Percentiles rank a stretch among this genome's conserved stretches.
Evolutionary conservation across 2,888 invertebrate genomes (phyloP).

Genomic region (Torymus tubicola): DNA sequence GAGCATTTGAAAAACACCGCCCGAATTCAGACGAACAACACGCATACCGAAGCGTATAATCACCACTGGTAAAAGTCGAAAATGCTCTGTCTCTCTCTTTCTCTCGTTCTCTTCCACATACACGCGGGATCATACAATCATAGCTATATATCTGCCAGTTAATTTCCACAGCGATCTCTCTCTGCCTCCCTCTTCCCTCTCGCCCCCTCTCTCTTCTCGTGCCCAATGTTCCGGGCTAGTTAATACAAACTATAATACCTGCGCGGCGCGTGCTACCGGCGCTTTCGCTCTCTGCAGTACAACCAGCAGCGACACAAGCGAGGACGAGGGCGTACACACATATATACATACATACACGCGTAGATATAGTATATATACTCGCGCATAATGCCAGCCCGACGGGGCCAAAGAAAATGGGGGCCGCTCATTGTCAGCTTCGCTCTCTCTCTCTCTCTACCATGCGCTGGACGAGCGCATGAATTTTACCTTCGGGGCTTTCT

Average conservation of each 20-base stretch:
- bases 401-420: conserved; percentile 53
- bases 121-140: conserved; percentile 6
- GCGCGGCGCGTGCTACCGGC: not conserved
- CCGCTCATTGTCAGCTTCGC: conserved; percentile 34
- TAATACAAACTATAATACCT: conserved; percentile 53
- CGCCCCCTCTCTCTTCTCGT: not conserved
- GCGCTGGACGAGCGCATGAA: conserved; percentile 4
- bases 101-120: too few species aligned
- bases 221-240: conserved; percentile 46
- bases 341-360: too few species aligned
- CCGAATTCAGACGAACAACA: too few species aligned
- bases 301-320: not conserved
- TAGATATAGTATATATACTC: too few species aligned
- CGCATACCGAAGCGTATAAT: too few species aligned
- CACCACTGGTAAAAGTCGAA: too few species aligned
- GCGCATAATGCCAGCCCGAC: conserved; percentile 37
- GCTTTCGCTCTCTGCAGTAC: not conserved
- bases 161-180: conserved; percentile 35
- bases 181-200: not conserved
- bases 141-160: conserved; percentile 12
- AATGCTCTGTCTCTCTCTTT: too few species aligned
- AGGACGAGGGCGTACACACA: not conserved
- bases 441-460: too few species aligned
- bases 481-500: conserved; percentile 47
- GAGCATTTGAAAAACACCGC: too few species aligned